Evolutionary conservation across 2,113 vertebrate species (phyloP).

Genomic region (Uropsilus gracilis): DNA sequence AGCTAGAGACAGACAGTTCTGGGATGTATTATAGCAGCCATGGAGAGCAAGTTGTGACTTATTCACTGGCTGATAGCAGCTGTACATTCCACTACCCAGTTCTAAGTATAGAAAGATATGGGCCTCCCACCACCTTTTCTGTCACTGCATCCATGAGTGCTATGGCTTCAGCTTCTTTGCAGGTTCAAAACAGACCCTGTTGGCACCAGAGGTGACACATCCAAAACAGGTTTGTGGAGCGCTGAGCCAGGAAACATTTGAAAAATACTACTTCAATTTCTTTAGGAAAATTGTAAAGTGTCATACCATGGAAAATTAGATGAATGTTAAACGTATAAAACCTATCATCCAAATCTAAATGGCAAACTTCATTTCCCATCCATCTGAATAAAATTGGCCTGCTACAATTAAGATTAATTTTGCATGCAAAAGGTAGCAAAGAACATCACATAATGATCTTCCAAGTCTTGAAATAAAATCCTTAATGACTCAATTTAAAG

Average conservation of each 20-base stretch:
- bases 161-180: neutral
- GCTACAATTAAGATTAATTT: slow-evolving; percentile 25
- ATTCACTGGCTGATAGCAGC: neutral
- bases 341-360: slow-evolving; percentile 20
- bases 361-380: slow-evolving; percentile 24
- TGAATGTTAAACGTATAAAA: slow-evolving; percentile 44
- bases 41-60: neutral
- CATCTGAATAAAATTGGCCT: neutral
- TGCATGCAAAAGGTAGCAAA: slow-evolving; percentile 24
- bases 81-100: neutral
- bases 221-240: neutral
- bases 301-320: neutral
- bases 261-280: neutral
- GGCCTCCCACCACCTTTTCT: neutral
- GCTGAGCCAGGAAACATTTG: neutral
- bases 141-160: neutral
- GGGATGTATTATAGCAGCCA: neutral
- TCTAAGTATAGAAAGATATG: neutral
- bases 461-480: slow-evolving; percentile 28
- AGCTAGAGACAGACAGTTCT: neutral
- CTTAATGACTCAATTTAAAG: neutral
- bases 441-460: neutral
- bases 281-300: neutral
- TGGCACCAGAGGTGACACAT: neutral
- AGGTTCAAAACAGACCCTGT: neutral